Evolutionary conservation across 2,888 invertebrate genomes (phyloP), one percentile per base, ranked within the genome.

Genomic region (Heliconius ismenius): DNA sequence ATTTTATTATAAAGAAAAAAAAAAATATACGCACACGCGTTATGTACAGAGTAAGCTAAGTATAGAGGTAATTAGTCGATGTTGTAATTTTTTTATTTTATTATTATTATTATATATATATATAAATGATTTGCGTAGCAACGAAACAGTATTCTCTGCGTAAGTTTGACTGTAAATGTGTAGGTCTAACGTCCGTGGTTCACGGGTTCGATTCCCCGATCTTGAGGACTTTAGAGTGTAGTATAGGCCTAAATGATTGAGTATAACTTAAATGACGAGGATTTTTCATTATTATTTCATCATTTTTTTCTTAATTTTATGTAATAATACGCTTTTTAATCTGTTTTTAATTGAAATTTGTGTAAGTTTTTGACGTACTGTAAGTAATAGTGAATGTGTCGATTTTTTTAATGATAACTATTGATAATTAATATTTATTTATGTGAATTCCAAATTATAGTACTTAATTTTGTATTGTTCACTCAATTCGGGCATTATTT

Each of bases 21-120:
- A 78, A 77, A 63, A 69, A 78, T 65, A 69, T 80, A 80, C 82
- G 81, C 83, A 81, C 83, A 83, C 70, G 68, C 79, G 77, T 82
- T 77, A 74, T 93, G 93, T 93, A 93, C 79, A 93, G 93, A 92
- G 4, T 85, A 91, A 92, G 39, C 85, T 91, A 92, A 90, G 90
- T 81, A 86, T 91, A 92, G 88, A 60, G 36, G 81, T 79, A 83
- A 83, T 81, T 87, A 58, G 82, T 86, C 83, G 81, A 86, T 86
- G 87, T 88, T 85, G 85, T 86, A 87, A 82, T 88, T 90, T 90
- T 70, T 70, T 70, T 58, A 49, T 36, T 49, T 9, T 39, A 26
- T 24, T 69, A 28, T 58, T 58, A 58, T 54, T 54, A n/a, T 54
- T 21, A 54, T 39, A 69, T 11, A 69, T 69, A 69, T 11, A 54